Conservation (phyloP, 2,797 vertebrate species). For the Mus spretus region DNA sequence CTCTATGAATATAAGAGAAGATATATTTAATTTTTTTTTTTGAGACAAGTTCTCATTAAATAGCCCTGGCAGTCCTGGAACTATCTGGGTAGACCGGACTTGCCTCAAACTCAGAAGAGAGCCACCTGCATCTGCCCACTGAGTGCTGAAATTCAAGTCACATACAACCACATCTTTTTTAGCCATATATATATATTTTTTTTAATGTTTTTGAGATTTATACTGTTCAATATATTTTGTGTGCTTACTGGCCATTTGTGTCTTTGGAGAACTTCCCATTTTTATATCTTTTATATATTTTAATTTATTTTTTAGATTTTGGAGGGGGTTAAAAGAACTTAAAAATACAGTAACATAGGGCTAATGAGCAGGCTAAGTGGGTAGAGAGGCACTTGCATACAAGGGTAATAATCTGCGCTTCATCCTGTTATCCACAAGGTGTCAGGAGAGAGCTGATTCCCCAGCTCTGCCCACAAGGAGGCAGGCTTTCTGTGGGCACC, state of each 20-base stretch:
- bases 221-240: neutral
- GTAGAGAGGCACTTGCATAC: neutral
- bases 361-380: neutral
- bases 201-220: neutral
- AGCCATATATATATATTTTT: neutral
- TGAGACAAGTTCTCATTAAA: neutral
- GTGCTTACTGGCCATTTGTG: neutral
- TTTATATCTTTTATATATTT: neutral
- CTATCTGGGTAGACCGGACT: neutral
- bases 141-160: neutral
- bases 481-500: neutral
- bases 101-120: neutral
- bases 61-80: neutral
- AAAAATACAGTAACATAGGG: neutral
- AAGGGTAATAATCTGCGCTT: neutral
- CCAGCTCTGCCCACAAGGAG: neutral
- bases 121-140: neutral
- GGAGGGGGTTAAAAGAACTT: neutral
- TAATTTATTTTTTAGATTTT: neutral
- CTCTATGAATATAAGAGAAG: neutral
- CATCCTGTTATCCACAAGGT: neutral
- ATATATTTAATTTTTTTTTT: neutral
- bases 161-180: neutral
- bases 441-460: neutral
- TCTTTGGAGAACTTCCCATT: neutral